These are phyloP conservation scores for Caenorhabditis sinica DNA, from an alignment of 2,888 invertebrate genomes.

Conservation along the genomic window DNA sequence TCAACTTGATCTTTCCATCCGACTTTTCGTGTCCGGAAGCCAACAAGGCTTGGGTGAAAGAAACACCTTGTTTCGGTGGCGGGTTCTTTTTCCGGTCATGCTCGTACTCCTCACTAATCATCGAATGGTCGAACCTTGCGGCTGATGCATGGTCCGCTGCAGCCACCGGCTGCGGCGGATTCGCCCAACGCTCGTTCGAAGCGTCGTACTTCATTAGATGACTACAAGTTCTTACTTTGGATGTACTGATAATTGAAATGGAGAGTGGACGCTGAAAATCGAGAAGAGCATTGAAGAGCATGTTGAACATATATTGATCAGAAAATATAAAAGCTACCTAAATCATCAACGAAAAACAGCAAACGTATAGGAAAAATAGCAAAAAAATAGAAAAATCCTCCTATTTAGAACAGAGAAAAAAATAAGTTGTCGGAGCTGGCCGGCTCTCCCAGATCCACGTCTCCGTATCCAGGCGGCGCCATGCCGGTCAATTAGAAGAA, in stretches of 20 bases:
- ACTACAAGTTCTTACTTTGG: background rate
- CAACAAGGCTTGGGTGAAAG: conserved; percentile 61
- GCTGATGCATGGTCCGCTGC: conserved; percentile 19
- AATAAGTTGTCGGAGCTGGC: background rate
- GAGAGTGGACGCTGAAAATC: too few species aligned
- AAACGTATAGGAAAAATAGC: too few species aligned
- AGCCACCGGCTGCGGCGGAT: conserved; percentile 57
- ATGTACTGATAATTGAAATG: too few species aligned
- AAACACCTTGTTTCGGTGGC: conserved; percentile 55
- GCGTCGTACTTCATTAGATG: conserved; percentile 54
- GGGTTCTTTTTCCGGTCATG: conserved; percentile 47
- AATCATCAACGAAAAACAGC: background rate
- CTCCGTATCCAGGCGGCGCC: conserved; percentile 7
- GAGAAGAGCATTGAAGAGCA: too few species aligned
- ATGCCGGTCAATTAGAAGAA: too few species aligned
- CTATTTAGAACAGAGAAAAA: background rate
- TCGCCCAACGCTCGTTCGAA: conserved; percentile 48
- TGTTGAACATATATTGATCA: too few species aligned
- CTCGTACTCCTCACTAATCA: conserved; percentile 64
- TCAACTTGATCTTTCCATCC: conserved; percentile 61
- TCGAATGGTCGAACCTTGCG: conserved; percentile 43
- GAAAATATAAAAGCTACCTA: too few species aligned
- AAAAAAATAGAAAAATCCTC: background rate
- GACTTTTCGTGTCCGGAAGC: conserved; percentile 63
- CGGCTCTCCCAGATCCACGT: conserved; percentile 9